Evolutionary conservation across 2,113 vertebrate species (phyloP), one percentile per base, ranked within the genome.

Genomic region (Notarius lentiginosus): DNA sequence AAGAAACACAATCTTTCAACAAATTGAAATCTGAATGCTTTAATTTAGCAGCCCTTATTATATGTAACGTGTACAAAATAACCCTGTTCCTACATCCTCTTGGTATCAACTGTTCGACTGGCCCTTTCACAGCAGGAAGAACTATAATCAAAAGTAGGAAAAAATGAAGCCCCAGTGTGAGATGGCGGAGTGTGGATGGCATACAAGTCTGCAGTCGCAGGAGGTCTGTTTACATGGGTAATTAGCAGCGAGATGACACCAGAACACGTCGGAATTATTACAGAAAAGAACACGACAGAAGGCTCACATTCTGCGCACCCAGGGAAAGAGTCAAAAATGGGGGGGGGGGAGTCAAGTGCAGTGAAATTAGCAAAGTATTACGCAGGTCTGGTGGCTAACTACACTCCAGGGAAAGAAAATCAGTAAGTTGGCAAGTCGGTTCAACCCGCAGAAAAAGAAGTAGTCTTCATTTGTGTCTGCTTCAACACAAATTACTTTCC

Each of bases 221-320:
- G 53, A 81, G 55, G 55, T 84, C 82, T n/a, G 53, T 81, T 65
- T 49, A 49, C 56, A 68, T 70, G 49, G 75, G 72, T 81, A 87
- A 75, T 82, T 73, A 87, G 58, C 68, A 61, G 27, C 20, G 72
- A 53, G 72, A 56, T 61, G 82, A 70, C 63, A 79, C 27, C 24
- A 81, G 18, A 83, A 55, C 22, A 79, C 34, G 34, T 53, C 84
- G 51, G 22, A 85, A 65, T 65, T 22, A 65, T 65, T 79, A 60
- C 47, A 61, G 60, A 65, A 65, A 10, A 24, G 60, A 58, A 79
- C 34, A 47, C 22, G 22, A 61, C 49, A 15, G 41, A 66, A 34
- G 73, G n/a, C 60, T 47, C 24, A 53, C 22, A 47, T 66, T 68
- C 51, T 22, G 27, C 5, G 5, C 65, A 72, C 12, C 22, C 49